Evolutionary conservation across 2,113 vertebrate species (phyloP), one percentile per base, ranked within the genome.

Genomic region (Notothenia coriiceps): DNA sequence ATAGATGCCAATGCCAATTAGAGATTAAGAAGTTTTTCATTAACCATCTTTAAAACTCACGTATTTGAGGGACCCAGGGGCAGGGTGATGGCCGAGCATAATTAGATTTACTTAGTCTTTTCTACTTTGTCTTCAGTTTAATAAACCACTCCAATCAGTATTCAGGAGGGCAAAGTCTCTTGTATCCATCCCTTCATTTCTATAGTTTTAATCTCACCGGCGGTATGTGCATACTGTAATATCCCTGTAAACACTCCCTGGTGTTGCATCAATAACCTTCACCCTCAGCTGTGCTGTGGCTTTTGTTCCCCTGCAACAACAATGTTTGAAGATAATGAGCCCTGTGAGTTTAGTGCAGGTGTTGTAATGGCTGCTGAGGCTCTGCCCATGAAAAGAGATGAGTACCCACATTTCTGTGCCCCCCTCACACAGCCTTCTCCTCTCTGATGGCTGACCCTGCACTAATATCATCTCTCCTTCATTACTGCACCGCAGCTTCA

Each of bases 121-220:
- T 60, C 74, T 63, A 46, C 35, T 90, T 80, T 33, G 70, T 75
- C 75, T 90, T 89, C 85, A 70, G 43, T 86, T 77, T 80, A 84
- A 83, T 74, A 72, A 80, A 72, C 68, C 54, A 57, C 59, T 68
- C 10, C 52, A 47, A 85, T 90, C 74, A 74, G 84, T 70, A 85
- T 89, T 75, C 88, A 77, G 63, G 63, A 66, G 47, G 51, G 17
- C 22, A 69, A 72, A 66, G 59, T 40, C 60, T 81, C 74, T 55
- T 22, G 64, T 54, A 60, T 18, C 49, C 78, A 40, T 70, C 40
- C 65, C 40, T 64, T 65, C 25, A 11, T 79, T 70, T 75, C 18
- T 74, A 22, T 63, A 33, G 22, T 67, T 62, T 72, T 71, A 66
- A 71, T 68, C 29, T 60, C 49, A 50, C 76, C 49, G 20, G 61